Evolutionary conservation across 2,113 vertebrate genomes (phyloP).

Genomic region (Chloropsis hardwickii): DNA sequence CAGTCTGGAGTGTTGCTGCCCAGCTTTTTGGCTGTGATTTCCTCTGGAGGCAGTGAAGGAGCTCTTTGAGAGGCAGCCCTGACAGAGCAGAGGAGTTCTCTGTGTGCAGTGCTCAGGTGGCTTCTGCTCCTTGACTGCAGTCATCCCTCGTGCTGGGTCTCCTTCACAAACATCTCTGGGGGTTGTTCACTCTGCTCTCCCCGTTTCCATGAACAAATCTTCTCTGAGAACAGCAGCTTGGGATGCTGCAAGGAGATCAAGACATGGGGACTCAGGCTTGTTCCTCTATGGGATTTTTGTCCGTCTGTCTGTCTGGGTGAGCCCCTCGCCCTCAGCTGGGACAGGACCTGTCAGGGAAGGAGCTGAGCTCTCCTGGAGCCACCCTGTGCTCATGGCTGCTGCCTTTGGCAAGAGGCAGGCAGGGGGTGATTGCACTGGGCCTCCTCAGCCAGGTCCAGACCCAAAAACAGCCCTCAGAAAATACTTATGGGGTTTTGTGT

Average conservation of each 20-base stretch:
- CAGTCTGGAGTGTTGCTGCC: not conserved
- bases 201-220: not conserved
- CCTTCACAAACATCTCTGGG: not conserved
- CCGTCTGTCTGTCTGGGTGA: not conserved
- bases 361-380: not conserved
- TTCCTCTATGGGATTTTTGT: not conserved
- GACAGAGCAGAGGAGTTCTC: not conserved
- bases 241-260: not conserved
- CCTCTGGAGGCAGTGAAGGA: not conserved
- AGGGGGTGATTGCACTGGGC: too few species aligned
- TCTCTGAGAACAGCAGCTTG: not conserved
- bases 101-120: not conserved
- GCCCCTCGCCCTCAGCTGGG: not conserved
- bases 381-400: not conserved
- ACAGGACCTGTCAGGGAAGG: not conserved
- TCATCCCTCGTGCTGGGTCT: not conserved
- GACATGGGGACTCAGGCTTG: not conserved
- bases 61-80: accelerated
- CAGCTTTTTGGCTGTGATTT: not conserved
- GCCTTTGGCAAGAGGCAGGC: too few species aligned
- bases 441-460: not conserved
- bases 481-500: not conserved
- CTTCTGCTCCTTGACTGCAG: not conserved
- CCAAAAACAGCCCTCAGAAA: not conserved
- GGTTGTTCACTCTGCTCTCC: not conserved